Evolutionary conservation across 2,888 invertebrate species (phyloP), one percentile per base, ranked within the genome.

Genomic region (Platynereis dumerilii): DNA sequence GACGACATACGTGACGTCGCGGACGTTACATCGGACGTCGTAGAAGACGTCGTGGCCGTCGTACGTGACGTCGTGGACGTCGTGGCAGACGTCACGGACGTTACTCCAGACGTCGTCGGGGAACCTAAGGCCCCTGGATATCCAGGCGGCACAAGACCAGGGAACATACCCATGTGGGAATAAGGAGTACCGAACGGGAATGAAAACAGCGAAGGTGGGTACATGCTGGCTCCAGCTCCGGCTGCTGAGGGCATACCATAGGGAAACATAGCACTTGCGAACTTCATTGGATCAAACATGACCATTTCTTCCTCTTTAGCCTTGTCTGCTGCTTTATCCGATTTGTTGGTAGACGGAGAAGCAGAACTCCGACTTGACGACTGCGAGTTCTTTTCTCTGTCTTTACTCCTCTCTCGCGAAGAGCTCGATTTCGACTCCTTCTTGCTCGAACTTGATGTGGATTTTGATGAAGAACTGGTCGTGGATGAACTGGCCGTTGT

Each of bases 391-490:
- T 44, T 34, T 12, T 34, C 34, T 34, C 34, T 5, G 5, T 34
- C 34, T n/a, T n/a, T n/a, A n/a, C n/a, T n/a, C 34, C 34, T 5
- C 12, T 60, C 60, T 20, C 68, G 65, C 28, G 73, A 68, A 17
- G 55, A 29, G 34, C 7, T 7, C 34, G 34, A 34, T 34, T 34
- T 34, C 34, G 12, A 12, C 12, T 34, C 34, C 34, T 34, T 34
- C 22, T 26, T 26, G 29, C 48, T 62, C 34, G 48, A 34, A 20
- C 58, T 44, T n/a, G 48, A 48, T 55, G 59, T 60, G 45, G 66
- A 48, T 1, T 61, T 61, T n/a, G 62, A 60, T 17, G 69, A 61
- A 55, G 57, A 61, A 59, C 69, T 39, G 55, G 72, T 58, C 53
- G 68, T 54, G 58, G 67, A 56, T 57, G 69, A 39, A 61, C 26